A percentile compares a stretch with the other conserved stretches of the same genome.
Evolutionary conservation across 92 coral and sea anemone genomes (phyloP).

Genomic region (Epizoanthus illoricatus): DNA sequence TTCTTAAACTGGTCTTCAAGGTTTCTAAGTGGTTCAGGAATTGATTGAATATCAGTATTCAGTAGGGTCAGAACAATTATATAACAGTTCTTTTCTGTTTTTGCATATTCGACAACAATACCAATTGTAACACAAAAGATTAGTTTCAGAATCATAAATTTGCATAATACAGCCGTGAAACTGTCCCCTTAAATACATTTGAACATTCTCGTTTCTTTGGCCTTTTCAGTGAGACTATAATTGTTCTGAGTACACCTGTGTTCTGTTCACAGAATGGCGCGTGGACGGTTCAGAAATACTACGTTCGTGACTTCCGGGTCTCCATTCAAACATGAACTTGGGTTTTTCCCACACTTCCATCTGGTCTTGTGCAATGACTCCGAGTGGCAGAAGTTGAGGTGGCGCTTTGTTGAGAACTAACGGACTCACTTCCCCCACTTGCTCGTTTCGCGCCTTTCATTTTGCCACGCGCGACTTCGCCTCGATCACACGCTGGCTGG

Average conservation of each 20-base stretch:
- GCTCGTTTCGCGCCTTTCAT: constrained; percentile 61
- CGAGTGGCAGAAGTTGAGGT: constrained; percentile 75
- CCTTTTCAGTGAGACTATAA: constrained; percentile 27
- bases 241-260: neutral
- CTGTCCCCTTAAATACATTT: too few species aligned
- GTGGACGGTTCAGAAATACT: constrained; percentile 61
- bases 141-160: neutral
- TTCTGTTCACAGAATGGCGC: neutral
- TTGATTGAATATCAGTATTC: too few species aligned
- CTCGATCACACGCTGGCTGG: constrained; percentile 66
- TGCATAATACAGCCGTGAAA: neutral
- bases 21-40: too few species aligned
- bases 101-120: too few species aligned
- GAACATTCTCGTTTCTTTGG: neutral
- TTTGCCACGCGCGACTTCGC: constrained; percentile 72
- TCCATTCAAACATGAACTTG: constrained; percentile 77
- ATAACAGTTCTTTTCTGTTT: too few species aligned
- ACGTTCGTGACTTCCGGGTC: constrained; percentile 74
- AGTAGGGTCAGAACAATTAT: too few species aligned
- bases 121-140: too few species aligned
- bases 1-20: too few species aligned
- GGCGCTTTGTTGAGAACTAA: constrained; percentile 80
- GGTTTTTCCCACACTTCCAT: constrained; percentile 74
- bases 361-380: constrained; percentile 79
- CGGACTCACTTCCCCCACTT: constrained; percentile 65